These are phyloP conservation scores for Apostichopus parvimensis DNA, from an alignment of 35 echinoderm and acorn worm genomes.

Conservation along the genomic window DNA sequence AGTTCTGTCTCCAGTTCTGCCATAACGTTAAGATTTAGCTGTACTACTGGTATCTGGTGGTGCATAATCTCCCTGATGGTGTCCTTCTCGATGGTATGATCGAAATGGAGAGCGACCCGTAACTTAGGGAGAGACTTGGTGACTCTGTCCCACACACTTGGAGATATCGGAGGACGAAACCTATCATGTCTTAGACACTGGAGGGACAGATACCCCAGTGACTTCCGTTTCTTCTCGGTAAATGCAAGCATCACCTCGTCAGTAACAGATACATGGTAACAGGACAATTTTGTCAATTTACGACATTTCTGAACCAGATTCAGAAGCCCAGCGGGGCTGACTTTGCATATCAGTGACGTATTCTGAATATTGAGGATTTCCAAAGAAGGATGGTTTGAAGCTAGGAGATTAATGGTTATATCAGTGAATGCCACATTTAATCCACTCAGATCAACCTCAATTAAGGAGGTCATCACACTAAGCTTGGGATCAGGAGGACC, in stretches of 20 bases:
- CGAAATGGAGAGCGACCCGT: conserved; percentile 77
- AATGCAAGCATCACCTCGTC: conserved; percentile 74
- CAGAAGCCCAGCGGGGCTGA: conserved; percentile 65
- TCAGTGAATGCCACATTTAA: conserved; percentile 68
- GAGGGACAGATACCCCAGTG: conserved; percentile 70
- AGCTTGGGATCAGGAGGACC: conserved; percentile 75
- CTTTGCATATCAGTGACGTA: conserved; percentile 76
- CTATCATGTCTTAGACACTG: conserved; percentile 83
- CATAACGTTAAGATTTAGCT: conserved; percentile 67
- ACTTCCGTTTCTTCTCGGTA: conserved; percentile 35
- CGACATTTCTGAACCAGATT: conserved; percentile 76
- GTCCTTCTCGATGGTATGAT: conserved; percentile 91
- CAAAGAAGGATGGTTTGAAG: conserved; percentile 72
- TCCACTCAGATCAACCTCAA: conserved; percentile 72
- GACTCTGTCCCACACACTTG: conserved; percentile 69
- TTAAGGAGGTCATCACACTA: conserved; percentile 60
- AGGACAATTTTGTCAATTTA: conserved; percentile 61
- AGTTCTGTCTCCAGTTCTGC: conserved; percentile 80
- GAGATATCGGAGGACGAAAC: conserved; percentile 72
- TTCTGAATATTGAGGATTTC: conserved; percentile 87
- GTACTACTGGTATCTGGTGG: conserved; percentile 77
- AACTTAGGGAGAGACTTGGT: conserved; percentile 59
- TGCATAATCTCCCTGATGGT: conserved; percentile 79
- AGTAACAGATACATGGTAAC: conserved; percentile 74
- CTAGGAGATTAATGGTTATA: conserved; percentile 66